phyloP scores from a whole-genome alignment of 2,888 invertebrate species.

The Trypoxylon attenuatum region DNA sequence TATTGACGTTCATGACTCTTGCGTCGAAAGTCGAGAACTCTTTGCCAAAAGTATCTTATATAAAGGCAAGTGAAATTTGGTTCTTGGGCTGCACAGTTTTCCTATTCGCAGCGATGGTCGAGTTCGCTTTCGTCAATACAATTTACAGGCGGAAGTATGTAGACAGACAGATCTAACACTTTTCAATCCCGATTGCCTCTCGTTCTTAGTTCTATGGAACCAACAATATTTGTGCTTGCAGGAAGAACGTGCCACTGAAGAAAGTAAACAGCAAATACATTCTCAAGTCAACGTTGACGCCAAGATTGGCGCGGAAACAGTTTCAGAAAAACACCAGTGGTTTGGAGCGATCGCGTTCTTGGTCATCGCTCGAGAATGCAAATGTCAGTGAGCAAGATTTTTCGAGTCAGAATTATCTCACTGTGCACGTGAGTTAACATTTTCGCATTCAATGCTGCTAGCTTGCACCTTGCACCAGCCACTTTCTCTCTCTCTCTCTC shows the following conservation, averaged over 20 bases:
- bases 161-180: neutral
- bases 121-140: constrained; percentile 92
- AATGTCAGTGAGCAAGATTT: constrained; percentile 77
- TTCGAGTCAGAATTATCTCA: constrained; percentile 83
- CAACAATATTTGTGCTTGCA: constrained; percentile 58
- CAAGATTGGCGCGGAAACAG: constrained; percentile 84
- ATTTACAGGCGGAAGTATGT: constrained; percentile 89
- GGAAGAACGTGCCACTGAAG: constrained; percentile 82
- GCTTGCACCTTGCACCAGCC: neutral
- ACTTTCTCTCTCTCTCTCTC: neutral
- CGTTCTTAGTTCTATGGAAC: neutral
- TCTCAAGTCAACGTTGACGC: constrained; percentile 88
- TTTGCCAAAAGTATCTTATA: constrained; percentile 91
- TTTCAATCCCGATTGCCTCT: neutral
- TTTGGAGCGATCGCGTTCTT: constrained; percentile 83
- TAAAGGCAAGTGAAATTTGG: constrained; percentile 94
- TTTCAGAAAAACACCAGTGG: constrained; percentile 80
- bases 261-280: constrained; percentile 90
- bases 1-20: constrained; percentile 91
- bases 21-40: constrained; percentile 90
- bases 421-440: constrained; percentile 80
- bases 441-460: too few species aligned
- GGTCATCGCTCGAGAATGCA: constrained; percentile 81
- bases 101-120: constrained; percentile 89
- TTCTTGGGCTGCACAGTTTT: constrained; percentile 90